Evolutionary conservation across 1,140 invertebrate genomes (phyloP), one percentile per base, ranked within the genome.

Genomic region (Ips nitidus): DNA sequence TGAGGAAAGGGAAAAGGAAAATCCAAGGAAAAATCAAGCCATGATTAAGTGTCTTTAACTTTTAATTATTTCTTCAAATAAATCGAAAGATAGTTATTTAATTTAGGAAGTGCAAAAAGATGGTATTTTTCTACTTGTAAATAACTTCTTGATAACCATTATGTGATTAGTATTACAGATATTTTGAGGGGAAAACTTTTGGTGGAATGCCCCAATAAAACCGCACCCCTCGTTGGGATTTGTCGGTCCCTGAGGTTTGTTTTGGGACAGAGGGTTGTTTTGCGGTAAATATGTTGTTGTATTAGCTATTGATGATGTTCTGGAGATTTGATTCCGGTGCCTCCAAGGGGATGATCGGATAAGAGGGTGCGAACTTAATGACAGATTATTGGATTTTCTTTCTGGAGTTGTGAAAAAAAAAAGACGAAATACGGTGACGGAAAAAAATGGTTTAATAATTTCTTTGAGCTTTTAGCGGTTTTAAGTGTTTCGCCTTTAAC

Each of bases 251-350:
- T 58, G 59, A 57, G 68, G 68, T 59, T 70, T 63, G 68, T 64
- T 64, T 70, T 70, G 36, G 52, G 45, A 55, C 60, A 45, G 60
- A 64, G 61, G 68, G 68, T 50, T 64, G 60, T 63, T 70, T 62
- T 70, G 68, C 64, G 69, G 69, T 71, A 71, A 71, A 71, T 71
- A 71, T 66, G 63, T 71, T 71, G 69, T 71, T 71, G 69, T 71
- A 70, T 70, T 70, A 70, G 68, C 52, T 70, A 64, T 70, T 70
- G 68, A 70, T 71, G 69, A 71, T 71, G 69, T 71, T 71, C 69
- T 57, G 69, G 61, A 70, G 69, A 62, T 70, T 70, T 66, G 69
- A 66, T 63, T 70, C 40, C 39, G 41, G 59, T n/a, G 43, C 37
- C 56, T 65, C 1, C n/a, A 7, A 38, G 65, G 65, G 52, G 58